phyloP scores from a whole-genome alignment of 2,797 vertebrate genomes.

The Myotis vivesi region DNA sequence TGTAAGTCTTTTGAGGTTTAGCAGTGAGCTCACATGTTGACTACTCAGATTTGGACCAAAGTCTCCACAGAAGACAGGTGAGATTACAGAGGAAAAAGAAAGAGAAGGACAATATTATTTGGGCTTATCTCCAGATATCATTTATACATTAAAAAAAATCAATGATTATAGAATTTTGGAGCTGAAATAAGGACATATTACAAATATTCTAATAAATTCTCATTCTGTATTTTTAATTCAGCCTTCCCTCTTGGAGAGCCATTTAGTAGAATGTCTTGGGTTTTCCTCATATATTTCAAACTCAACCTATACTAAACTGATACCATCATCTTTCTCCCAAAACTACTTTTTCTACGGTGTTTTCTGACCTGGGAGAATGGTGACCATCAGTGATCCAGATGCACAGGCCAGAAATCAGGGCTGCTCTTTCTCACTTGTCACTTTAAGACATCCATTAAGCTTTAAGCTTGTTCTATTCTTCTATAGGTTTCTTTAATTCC shows the following conservation, averaged over 20 bases:
- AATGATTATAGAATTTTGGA: neutral
- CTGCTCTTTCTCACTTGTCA: neutral
- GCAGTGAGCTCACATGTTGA: neutral
- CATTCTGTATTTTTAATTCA: neutral
- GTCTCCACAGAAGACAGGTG: neutral
- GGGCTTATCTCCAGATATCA: neutral
- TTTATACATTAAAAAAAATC: neutral
- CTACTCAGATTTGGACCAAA: neutral
- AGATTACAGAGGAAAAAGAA: neutral
- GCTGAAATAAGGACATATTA: neutral
- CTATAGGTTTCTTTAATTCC: neutral
- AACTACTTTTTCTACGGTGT: neutral
- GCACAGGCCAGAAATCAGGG: neutral
- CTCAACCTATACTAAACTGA: neutral
- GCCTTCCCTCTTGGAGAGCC: neutral
- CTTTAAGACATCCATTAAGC: neutral
- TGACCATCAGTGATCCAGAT: neutral
- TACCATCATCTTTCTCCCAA: neutral
- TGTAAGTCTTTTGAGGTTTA: neutral
- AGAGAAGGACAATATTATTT: neutral
- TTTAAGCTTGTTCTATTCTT: neutral
- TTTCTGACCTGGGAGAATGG: neutral
- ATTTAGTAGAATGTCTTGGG: neutral
- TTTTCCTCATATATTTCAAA: neutral
- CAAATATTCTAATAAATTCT: neutral